Conservation (phyloP, 2,797 vertebrate species). For the Eleutherodactylus coqui region DNA sequence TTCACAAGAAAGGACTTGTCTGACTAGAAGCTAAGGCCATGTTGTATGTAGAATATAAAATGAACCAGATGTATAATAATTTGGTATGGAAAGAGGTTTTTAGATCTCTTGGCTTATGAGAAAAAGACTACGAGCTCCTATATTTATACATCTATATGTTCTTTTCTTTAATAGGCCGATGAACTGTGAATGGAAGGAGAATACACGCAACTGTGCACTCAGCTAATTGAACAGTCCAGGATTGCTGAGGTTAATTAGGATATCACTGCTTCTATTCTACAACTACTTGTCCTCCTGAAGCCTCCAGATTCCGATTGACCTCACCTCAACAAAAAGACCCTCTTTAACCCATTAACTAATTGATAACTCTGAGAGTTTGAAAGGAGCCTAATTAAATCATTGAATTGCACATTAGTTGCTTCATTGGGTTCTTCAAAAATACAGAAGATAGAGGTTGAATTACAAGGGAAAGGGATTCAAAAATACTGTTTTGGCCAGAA, state of each 20-base stretch:
- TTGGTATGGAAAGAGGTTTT: not conserved
- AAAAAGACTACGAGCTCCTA: not conserved
- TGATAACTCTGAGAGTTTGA: slow-evolving; percentile 84
- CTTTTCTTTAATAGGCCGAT: slow-evolving; percentile 49
- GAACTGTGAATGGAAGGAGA: slow-evolving; percentile 74
- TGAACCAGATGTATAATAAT: not conserved
- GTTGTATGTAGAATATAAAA: not conserved
- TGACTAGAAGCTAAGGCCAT: not conserved
- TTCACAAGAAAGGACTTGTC: not conserved
- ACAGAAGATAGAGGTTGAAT: slow-evolving; percentile 74
- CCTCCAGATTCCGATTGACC: slow-evolving; percentile 82
- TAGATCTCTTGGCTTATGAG: not conserved
- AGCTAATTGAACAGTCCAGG: slow-evolving; percentile 78
- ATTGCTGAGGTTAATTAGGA: slow-evolving; percentile 83
- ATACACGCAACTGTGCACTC: slow-evolving; percentile 65
- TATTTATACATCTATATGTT: not conserved
- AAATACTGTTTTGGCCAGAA: not conserved
- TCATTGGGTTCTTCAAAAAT: slow-evolving; percentile 78
- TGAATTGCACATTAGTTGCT: slow-evolving; percentile 78
- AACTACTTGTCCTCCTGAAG: slow-evolving; percentile 81
- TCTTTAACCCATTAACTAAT: slow-evolving; percentile 85
- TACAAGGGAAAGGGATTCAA: not conserved
- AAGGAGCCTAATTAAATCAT: slow-evolving; percentile 86
- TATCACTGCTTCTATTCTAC: slow-evolving; percentile 79
- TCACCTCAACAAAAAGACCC: slow-evolving; percentile 81